phyloP scores from a whole-genome alignment of 2,113 vertebrate species.

The Callospermophilus lateralis region DNA sequence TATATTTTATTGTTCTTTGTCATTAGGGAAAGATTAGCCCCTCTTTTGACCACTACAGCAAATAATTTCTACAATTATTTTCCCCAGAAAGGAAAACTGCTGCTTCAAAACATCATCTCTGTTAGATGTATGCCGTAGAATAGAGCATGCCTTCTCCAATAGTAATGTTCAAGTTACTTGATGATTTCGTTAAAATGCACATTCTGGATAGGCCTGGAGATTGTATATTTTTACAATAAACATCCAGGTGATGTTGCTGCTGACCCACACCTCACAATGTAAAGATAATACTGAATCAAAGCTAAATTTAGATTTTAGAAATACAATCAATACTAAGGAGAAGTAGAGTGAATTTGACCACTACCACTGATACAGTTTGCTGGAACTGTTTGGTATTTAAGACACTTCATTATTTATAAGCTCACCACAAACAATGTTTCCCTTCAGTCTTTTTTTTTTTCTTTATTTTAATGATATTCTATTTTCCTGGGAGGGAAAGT shows the following conservation, averaged over 20 bases:
- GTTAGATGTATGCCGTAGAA: background rate
- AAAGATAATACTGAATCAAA: conserved; percentile 21
- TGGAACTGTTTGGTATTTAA: conserved; percentile 48
- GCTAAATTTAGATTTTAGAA: conserved; percentile 48
- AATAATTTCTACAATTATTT: conserved; percentile 13
- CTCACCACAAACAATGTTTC: conserved; percentile 41
- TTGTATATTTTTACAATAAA: background rate
- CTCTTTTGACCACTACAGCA: conserved; percentile 20
- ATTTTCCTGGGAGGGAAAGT: conserved; percentile 45
- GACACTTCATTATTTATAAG: conserved; percentile 41
- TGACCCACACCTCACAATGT: background rate
- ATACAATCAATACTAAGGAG: background rate
- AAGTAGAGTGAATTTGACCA: background rate
- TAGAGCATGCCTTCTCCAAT: background rate
- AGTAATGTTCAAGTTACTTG: background rate
- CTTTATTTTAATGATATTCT: background rate
- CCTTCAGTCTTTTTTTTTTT: background rate
- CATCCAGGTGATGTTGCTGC: background rate
- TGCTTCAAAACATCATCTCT: conserved; percentile 44
- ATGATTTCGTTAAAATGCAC: background rate
- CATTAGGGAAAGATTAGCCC: background rate
- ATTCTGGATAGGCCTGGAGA: background rate
- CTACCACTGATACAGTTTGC: background rate
- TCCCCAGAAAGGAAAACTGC: conserved; percentile 25
- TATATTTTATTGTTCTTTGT: conserved; percentile 54